Base-by-base conservation (phyloP, 1,140 invertebrate genomes). In the Eulimnadia texana region DNA sequence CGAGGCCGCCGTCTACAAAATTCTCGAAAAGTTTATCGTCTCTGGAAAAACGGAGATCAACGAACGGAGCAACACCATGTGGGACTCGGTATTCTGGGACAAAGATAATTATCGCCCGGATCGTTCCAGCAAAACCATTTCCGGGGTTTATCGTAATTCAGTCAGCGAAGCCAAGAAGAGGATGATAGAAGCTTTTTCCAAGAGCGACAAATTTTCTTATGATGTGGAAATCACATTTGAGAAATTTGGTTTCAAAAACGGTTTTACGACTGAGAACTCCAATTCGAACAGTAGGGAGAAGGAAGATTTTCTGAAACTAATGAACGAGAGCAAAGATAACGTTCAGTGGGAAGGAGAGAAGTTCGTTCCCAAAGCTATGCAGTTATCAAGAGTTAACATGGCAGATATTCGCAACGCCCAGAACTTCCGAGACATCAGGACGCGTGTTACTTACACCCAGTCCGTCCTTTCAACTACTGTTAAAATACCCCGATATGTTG, bases 31-130 rank as follows among this genome's bases (percentile, higher is more conserved):
- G 19, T 19, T 52, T n/a, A n/a, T 52, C 9, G 50, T 52, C 6
- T 9, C 50, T 16, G 23, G 23, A 52, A n/a, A 20, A 20, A 10
- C 6, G 50, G 50, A 9, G 11, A 23, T 52, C 20, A n/a, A 20
- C 10, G 9, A 9, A 52, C 9, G 19, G 9, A 52, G 23, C 19
- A n/a, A 11, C n/a, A 10, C 9, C 11, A 11, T 9, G 9, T 52
- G 50, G 50, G 20, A 52, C n/a, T 52, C 50, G 50, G n/a, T 52
- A 10, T 52, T 19, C 50, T 52, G 50, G 50, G 20, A 52, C n/a
- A 20, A 52, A 23, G 50, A 52, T 10, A 52, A 52, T 23, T 23
- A 52, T 10, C 50, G 50, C 6, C 50, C 50, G 19, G 50, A 52
- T 19, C 9, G 19, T 11, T 11, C 23, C 6, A 23, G 9, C 10